Evolutionary conservation across 2,888 invertebrate species (phyloP).

Genomic region (Hemaris fuciformis): DNA sequence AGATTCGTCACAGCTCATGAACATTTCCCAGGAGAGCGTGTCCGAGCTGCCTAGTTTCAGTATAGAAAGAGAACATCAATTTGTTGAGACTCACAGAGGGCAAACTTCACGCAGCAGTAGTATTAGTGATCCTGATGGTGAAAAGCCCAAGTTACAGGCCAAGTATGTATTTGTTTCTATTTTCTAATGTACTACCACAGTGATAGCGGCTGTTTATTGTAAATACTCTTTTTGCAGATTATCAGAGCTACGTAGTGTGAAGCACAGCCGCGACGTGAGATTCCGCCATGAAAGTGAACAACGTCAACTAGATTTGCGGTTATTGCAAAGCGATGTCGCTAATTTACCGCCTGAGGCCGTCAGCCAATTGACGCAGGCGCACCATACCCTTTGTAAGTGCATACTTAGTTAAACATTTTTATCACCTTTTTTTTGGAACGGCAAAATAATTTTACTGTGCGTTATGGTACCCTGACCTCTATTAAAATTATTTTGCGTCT

Average conservation of each 20-base stretch:
- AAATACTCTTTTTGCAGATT: constrained; percentile 66
- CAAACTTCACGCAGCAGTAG: constrained; percentile 69
- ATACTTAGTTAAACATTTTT: not conserved
- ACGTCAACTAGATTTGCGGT: constrained; percentile 87
- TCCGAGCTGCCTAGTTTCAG: constrained; percentile 54
- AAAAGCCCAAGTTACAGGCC: constrained; percentile 71
- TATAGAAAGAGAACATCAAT: constrained; percentile 53
- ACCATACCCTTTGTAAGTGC: constrained; percentile 87
- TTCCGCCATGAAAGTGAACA: constrained; percentile 89
- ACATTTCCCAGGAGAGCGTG: constrained; percentile 50
- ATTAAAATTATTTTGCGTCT: no score
- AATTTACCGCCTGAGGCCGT: constrained; percentile 87
- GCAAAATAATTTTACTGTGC: not conserved
- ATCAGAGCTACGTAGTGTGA: constrained; percentile 87
- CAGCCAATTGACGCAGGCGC: constrained; percentile 87
- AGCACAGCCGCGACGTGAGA: constrained; percentile 88
- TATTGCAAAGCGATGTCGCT: constrained; percentile 87
- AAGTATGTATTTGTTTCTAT: constrained; percentile 55
- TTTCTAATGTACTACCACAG: not conserved
- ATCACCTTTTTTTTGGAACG: not conserved
- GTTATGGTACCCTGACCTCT: not conserved
- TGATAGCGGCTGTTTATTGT: not conserved
- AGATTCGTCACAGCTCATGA: constrained; percentile 49
- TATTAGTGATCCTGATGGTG: constrained; percentile 64
- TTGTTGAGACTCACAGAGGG: constrained; percentile 62